Evolutionary conservation across 2,113 vertebrate genomes (phyloP).

Genomic region (Crotalus horridus): DNA sequence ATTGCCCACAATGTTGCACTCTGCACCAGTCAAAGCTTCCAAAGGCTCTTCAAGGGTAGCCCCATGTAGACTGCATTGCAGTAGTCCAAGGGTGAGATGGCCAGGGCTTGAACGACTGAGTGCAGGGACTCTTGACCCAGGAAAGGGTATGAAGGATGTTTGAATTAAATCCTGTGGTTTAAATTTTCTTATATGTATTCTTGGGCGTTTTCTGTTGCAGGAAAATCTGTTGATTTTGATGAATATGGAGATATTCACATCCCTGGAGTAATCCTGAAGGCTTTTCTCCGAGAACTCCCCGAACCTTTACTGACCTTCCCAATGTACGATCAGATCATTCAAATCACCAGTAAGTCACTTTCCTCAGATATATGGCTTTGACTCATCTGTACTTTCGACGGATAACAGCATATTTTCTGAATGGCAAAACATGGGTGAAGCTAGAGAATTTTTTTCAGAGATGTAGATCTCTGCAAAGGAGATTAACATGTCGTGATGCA

Average conservation of each 20-base stretch:
- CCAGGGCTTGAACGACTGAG: not conserved
- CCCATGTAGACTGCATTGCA: not conserved
- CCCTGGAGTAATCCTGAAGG: constrained; percentile 82
- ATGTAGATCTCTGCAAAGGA: not conserved
- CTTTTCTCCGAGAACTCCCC: constrained; percentile 83
- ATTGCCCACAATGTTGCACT: not conserved
- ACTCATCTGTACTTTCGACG: not conserved
- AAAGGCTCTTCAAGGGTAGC: not conserved
- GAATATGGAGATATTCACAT: constrained; percentile 74
- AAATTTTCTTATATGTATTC: not conserved
- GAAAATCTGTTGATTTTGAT: constrained; percentile 80
- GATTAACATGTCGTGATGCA: not conserved
- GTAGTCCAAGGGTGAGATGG: not conserved
- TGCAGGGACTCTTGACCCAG: not conserved
- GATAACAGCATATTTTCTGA: not conserved
- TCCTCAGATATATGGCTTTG: not conserved
- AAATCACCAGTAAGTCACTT: constrained; percentile 73
- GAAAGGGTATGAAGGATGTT: not conserved
- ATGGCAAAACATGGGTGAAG: not conserved
- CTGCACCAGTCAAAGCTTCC: not conserved
- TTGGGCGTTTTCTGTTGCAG: constrained; percentile 54
- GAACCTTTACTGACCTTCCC: constrained; percentile 82
- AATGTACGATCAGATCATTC: constrained; percentile 72
- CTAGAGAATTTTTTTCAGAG: not conserved
- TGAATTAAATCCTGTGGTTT: not conserved